Evolutionary conservation across 2,888 invertebrate genomes (phyloP), one percentile per base, ranked within the genome.

Genomic region (Anagyrus pseudococci): DNA sequence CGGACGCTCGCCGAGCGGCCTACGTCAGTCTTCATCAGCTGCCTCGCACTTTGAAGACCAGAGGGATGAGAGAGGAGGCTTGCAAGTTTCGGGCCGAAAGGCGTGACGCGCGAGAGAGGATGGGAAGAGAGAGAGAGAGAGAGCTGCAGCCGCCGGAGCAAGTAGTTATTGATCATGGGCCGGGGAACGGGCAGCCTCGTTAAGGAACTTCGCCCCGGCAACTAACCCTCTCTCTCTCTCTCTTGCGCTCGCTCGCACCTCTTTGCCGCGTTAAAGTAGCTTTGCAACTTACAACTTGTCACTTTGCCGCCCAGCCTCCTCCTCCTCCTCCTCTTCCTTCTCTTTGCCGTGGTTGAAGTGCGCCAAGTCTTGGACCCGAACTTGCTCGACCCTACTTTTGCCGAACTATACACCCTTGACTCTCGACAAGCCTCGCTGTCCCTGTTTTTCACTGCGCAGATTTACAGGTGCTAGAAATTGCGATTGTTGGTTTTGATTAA

Each of bases 91-190:
- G 54, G 40, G 29, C 58, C 58, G 41, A 64, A 52, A 48, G 64
- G 46, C 56, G 53, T 48, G 64, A 54, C 58, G 55, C 26, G 44
- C 19, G n/a, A n/a, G n/a, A n/a, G n/a, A n/a, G 15, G 37, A n/a
- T 10, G 22, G 19, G 43, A 19, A 43, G 46, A 26, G 48, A 23
- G 56, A 22, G n/a, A 41, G 37, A 0, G 17, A 41, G 46, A n/a
- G n/a, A n/a, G n/a, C n/a, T n/a, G 23, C n/a, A 25, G 25, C 4
- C 17, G 8, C 4, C 7, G 13, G 40, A 69, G 68, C 69, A 72
- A 74, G 70, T 72, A 75, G 77, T 77, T 79, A 77, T 81, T 77
- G 75, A 80, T 79, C 75, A 74, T 72, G 73, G 74, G 74, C 72
- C 70, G 72, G 71, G 74, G 74, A 77, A 74, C 73, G 75, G 72